phyloP scores from a whole-genome alignment of 1,140 invertebrate species.

The Ditylenchus dipsaci region DNA sequence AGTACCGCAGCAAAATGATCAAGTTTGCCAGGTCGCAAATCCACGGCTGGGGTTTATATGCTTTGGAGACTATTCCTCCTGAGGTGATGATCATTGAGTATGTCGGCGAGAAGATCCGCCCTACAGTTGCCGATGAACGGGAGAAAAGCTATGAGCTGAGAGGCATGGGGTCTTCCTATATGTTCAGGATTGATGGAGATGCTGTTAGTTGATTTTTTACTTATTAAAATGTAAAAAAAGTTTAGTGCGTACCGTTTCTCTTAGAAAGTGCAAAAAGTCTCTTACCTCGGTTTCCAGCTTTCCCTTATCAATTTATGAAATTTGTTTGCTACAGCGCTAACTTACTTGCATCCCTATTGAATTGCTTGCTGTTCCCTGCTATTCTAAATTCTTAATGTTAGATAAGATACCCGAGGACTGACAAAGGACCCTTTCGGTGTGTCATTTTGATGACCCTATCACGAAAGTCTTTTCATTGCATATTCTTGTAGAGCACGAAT shows the following conservation, averaged over 20 bases:
- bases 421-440: too few relatives aligned
- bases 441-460: too few relatives aligned
- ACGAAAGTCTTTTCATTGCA: too few relatives aligned
- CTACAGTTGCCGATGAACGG: slow-evolving; percentile 84
- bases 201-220: not conserved
- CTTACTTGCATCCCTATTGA: too few relatives aligned
- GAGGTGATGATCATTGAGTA: slow-evolving; percentile 99
- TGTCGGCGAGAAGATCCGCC: slow-evolving; percentile 90
- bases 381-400: too few relatives aligned
- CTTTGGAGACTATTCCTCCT: slow-evolving; percentile 67
- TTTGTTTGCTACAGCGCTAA: slow-evolving; percentile 61
- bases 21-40: slow-evolving; percentile 95
- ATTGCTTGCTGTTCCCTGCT: too few relatives aligned
- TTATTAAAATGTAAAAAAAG: too few relatives aligned
- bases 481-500: too few relatives aligned
- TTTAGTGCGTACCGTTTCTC: too few relatives aligned
- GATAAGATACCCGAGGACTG: too few relatives aligned
- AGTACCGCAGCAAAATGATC: slow-evolving; percentile 93
- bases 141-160: slow-evolving; percentile 90
- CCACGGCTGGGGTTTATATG: slow-evolving; percentile 98
- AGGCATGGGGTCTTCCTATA: slow-evolving; percentile 92
- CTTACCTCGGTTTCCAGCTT: not conserved
- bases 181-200: slow-evolving; percentile 77
- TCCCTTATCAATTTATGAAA: slow-evolving; percentile 16
- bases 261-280: not conserved